Evolutionary conservation across 2,888 invertebrate genomes (phyloP), one percentile per base, ranked within the genome.

Genomic region (Leucoptera coffeella): DNA sequence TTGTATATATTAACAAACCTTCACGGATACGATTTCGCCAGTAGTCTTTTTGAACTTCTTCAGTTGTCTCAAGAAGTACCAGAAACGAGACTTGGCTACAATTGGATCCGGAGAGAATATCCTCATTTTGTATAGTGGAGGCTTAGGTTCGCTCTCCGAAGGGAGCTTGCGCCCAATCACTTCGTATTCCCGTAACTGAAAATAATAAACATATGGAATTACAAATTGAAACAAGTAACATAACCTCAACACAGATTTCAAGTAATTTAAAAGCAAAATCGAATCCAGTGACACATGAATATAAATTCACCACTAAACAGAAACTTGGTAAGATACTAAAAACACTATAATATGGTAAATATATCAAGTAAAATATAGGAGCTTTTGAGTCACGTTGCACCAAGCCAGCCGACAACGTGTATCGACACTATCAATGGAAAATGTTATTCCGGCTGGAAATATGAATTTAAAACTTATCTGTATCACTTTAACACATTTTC

Each of bases 41-140:
- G 91, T 92, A 26, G 93, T 88, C 72, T 99, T 99, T 79, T 99
- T 99, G 73, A 99, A 91, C 72, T 99, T 99, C 56, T 92, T 93
- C 53, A 99, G 64, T 55, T 94, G 92, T 40, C 93, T 82, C 48
- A 95, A 79, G 72, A 99, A 99, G 65, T 99, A 99, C 99, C 99
- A 99, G 74, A 97, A 99, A 27, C 99, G 82, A 25, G 96, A 96
- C 72, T 99, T 99, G 2, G 99, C 99, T 20, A 96, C 94, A 45
- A 97, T 94, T 34, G 79, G 80, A 67, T 99, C 97, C 0, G 96
- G 93, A 27, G 99, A 95, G 65, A 99, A 99, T 50, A 99, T 99
- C 51, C 92, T 85, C 99, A 99, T 99, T 73, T 94, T 93, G 67
- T 96, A 99, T 35, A 99, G 78, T 41, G 95, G 92, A 46, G 99